Percentiles rank a stretch among this genome's conserved stretches.
These are phyloP conservation scores for Sericinus montela DNA, from an alignment of 2,888 invertebrate species.

Conservation along the genomic window DNA sequence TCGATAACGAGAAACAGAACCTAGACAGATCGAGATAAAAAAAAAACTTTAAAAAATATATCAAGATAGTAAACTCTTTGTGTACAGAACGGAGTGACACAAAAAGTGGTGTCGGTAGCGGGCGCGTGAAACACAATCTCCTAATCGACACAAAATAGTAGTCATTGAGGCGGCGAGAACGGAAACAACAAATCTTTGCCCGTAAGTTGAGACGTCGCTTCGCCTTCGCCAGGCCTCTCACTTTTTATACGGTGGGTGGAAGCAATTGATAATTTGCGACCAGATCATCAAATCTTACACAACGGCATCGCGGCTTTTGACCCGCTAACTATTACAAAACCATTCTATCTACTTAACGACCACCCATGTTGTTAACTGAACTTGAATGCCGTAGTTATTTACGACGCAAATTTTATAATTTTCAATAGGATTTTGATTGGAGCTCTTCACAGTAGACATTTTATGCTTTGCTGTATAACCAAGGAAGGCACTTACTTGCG, in stretches of 20 bases:
- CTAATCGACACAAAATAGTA: conserved; percentile 77
- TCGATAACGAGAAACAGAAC: conserved; percentile 42
- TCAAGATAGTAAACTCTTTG: conserved; percentile 71
- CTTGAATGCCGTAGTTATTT: conserved; percentile 14
- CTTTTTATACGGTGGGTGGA: conserved; percentile 49
- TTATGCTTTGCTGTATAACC: conserved; percentile 43
- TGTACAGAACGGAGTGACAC: conserved; percentile 66
- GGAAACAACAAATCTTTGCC: conserved; percentile 73
- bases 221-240: conserved; percentile 57
- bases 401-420: conserved; percentile 35
- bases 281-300: conserved; percentile 38
- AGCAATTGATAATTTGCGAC: conserved; percentile 60
- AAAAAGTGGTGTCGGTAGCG: conserved; percentile 75
- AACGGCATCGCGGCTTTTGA: conserved; percentile 54
- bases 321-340: conserved; percentile 45
- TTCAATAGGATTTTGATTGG: conserved; percentile 64
- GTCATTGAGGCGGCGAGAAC: conserved; percentile 73
- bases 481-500: conserved; percentile 32
- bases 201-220: conserved; percentile 60
- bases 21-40: conserved; percentile 41
- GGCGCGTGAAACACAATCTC: conserved; percentile 75
- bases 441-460: conserved; percentile 45
- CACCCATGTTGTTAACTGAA: conserved; percentile 51
- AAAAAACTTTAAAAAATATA: conserved; percentile 50
- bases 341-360: conserved; percentile 49